A percentile compares a stretch with the other conserved stretches of the same genome.
These are phyloP conservation scores for Anastatus disparis DNA, from an alignment of 1,140 invertebrate species.

Conservation along the genomic window DNA sequence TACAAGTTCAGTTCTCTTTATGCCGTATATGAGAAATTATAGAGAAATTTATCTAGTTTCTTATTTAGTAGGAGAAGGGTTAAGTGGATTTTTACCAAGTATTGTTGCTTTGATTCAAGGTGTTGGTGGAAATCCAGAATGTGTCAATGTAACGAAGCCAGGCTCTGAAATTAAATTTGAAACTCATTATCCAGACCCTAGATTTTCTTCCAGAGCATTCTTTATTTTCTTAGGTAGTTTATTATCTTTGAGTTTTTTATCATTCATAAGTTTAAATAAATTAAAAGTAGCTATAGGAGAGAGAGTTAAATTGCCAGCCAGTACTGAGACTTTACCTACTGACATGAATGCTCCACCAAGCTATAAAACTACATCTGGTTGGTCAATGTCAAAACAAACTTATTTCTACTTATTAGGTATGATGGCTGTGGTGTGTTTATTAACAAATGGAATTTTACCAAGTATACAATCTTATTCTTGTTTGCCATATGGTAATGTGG, in stretches of 20 bases:
- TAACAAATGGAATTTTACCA: slow-evolving; percentile 83
- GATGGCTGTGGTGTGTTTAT: slow-evolving; percentile 71
- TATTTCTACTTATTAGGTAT: slow-evolving; percentile 69
- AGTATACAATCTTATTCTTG: slow-evolving; percentile 89
- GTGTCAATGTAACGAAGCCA: slow-evolving; percentile 57
- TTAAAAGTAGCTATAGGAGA: slow-evolving; percentile 53
- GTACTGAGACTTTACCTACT: slow-evolving; percentile 58
- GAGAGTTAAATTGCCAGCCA: slow-evolving; percentile 55
- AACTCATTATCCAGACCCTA: slow-evolving; percentile 66
- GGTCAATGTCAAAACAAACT: slow-evolving; percentile 57
- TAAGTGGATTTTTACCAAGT: slow-evolving; percentile 91
- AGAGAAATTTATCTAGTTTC: slow-evolving; percentile 78
- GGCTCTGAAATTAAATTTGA: slow-evolving; percentile 44
- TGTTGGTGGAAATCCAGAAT: slow-evolving; percentile 74
- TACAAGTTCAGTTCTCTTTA: slow-evolving; percentile 91
- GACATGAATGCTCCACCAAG: slow-evolving; percentile 59
- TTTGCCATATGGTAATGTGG: slow-evolving; percentile 84
- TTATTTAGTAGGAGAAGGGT: slow-evolving; percentile 78
- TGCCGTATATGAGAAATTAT: slow-evolving; percentile 89
- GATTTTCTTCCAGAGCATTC: slow-evolving; percentile 75
- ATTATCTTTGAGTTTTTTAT: slow-evolving; percentile 69
- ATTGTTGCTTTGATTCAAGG: slow-evolving; percentile 87
- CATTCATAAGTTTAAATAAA: slow-evolving; percentile 70
- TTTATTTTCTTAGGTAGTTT: slow-evolving; percentile 76
- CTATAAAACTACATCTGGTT: slow-evolving; percentile 59